Evolutionary conservation across 2,797 vertebrate species (phyloP).

Genomic region (Prionace glauca): DNA sequence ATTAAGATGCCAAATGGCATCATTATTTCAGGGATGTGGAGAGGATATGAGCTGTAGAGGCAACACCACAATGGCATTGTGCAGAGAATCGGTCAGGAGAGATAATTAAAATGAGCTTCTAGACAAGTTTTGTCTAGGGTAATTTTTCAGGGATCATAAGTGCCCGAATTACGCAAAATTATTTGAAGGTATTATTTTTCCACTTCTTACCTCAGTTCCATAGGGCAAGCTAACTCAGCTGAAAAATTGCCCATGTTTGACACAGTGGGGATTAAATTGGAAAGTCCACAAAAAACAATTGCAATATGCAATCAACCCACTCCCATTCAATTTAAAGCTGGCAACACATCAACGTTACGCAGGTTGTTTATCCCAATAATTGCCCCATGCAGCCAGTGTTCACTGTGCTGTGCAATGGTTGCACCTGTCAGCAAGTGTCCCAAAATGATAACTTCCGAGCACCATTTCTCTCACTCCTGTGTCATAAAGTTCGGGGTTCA

Average conservation of each 20-base stretch:
- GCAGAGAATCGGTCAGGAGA: not conserved
- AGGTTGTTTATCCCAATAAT: not conserved
- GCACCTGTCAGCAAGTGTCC: not conserved
- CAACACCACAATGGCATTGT: not conserved
- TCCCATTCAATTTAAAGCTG: not conserved
- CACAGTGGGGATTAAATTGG: not conserved
- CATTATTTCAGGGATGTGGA: not conserved
- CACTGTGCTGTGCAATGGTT: too few species aligned
- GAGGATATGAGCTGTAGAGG: not conserved
- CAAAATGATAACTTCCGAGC: not conserved
- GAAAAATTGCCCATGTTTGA: not conserved
- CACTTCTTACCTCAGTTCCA: not conserved
- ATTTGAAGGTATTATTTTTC: not conserved
- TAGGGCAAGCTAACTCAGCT: not conserved
- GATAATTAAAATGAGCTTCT: not conserved
- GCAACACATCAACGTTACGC: not conserved
- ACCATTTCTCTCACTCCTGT: not conserved
- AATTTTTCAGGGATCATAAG: not conserved
- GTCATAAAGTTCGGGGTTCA: not conserved
- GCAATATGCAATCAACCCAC: not conserved
- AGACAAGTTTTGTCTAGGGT: not conserved
- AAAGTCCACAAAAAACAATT: not conserved
- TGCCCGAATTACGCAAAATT: not conserved
- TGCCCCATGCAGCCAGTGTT: not conserved
- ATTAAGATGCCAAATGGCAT: slow-evolving; percentile 13